Base-by-base conservation (phyloP, 2,797 vertebrate genomes). In the Sarcophilus harrisii region DNA sequence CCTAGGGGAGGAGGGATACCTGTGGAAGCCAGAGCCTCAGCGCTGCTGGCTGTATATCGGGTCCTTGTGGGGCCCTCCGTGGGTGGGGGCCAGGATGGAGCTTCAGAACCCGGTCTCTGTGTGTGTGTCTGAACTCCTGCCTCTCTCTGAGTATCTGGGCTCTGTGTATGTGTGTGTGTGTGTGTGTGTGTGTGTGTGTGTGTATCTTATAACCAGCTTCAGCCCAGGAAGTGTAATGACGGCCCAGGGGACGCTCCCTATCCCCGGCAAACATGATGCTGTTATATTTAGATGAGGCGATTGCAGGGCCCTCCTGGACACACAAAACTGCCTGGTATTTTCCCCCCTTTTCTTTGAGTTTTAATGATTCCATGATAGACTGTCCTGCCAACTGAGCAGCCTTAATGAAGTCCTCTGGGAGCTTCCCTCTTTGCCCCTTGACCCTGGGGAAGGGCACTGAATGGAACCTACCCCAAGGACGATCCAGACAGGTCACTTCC, bases 271-370 rank as follows among this genome's bases (percentile, higher is more conserved):
- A 98, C 98, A 98, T 93, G 97, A 98, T 97, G 97, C 98, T 97
- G 98, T 98, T 98, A 97, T 98, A 98, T 98, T 98, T 98, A 98
- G 98, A 98, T 97, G 96, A 98, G 98, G 98, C 97, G 98, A 98
- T 96, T 89, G 90, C 96, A 96, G 97, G 97, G 97, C 98, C 98
- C 97, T 97, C 98, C 73, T 0, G 97, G 98, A 98, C 95, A 93
- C 95, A 49, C 45, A 95, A 8, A 94, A 98, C 96, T 96, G 98
- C 96, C 91, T 87, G 38, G 38, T 49, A 49, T 87, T 45, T 87
- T 49, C 11, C 73, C 73, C 73, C 73, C 73, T 87, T 87, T 87
- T 27, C 38, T 87, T 87, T 87, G 73, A 87, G 73, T 87, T 49
- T 87, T 87, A 87, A 98, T 98, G 98, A 98, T 97, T 98, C 98